phyloP scores from a whole-genome alignment of 2,888 invertebrate species.

The Arge pagana region DNA sequence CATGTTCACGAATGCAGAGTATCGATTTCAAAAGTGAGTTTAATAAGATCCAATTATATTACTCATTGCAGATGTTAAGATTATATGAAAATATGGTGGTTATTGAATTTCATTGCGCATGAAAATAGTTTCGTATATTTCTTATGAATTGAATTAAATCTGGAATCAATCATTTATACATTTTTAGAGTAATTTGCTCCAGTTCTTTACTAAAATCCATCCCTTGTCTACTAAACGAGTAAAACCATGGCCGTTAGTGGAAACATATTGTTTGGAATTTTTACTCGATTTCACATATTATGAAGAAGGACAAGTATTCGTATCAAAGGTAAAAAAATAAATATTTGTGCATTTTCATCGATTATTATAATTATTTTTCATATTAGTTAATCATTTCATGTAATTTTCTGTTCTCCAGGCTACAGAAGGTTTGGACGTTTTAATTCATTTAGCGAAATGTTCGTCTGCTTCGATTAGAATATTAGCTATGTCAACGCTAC shows the following conservation, averaged over 20 bases:
- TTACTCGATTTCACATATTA: conserved; percentile 60
- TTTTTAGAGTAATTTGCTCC: conserved; percentile 60
- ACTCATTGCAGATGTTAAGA: conserved; percentile 3
- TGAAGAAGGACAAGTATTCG: conserved; percentile 62
- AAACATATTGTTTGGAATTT: conserved; percentile 62
- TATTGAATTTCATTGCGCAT: no score
- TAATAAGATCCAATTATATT: neutral
- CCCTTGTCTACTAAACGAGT: conserved; percentile 61
- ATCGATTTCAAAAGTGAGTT: conserved; percentile 65
- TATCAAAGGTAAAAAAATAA: conserved; percentile 56
- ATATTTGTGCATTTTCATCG: neutral
- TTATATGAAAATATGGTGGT: neutral
- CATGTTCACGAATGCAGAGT: conserved; percentile 66
- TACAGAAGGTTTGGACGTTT: conserved; percentile 51
- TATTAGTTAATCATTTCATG: neutral
- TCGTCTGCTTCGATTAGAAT: conserved; percentile 45
- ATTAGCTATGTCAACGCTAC: conserved; percentile 60
- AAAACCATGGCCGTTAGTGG: conserved; percentile 62
- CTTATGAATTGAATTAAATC: conserved; percentile 9
- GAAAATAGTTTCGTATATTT: conserved; percentile 7
- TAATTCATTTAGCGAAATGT: conserved; percentile 49
- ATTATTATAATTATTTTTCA: neutral
- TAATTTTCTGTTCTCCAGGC: conserved; percentile 34
- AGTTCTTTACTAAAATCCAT: conserved; percentile 59
- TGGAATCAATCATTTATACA: neutral